Evolutionary conservation across 35 echinoderm and acorn worm genomes (phyloP).

Genomic region (Diadema setosum): DNA sequence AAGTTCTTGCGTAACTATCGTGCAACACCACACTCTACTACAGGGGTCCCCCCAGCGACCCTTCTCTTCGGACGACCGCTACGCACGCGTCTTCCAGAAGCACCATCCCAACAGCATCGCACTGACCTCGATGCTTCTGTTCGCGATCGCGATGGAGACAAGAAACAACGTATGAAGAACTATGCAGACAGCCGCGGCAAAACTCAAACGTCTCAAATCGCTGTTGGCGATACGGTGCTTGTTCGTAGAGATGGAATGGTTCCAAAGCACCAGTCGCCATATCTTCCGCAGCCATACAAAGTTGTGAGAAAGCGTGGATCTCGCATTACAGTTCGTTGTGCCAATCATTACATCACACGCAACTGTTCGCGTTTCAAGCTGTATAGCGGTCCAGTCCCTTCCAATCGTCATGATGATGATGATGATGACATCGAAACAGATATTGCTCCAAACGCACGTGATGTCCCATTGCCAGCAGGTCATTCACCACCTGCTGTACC

Average conservation of each 20-base stretch:
- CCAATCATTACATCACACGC: background rate
- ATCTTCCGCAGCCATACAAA: background rate
- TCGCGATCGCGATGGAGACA: background rate
- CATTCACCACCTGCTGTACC: background rate
- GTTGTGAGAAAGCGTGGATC: background rate
- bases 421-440: background rate
- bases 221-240: conserved; percentile 7
- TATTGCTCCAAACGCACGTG: background rate
- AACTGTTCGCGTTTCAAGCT: conserved; percentile 32
- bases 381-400: background rate
- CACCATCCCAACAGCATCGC: background rate
- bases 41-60: conserved; percentile 46
- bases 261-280: background rate
- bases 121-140: background rate
- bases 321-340: background rate
- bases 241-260: background rate
- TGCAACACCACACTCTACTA: conserved; percentile 66
- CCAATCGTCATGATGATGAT: background rate
- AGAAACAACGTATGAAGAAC: background rate
- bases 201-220: background rate
- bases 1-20: conserved; percentile 62
- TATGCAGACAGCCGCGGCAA: background rate
- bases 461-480: background rate
- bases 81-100: conserved; percentile 23
- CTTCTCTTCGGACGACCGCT: conserved; percentile 32